These are phyloP conservation scores for Proterorhinus semilunaris DNA, from an alignment of 2,113 vertebrate genomes.

Conservation along the genomic window DNA sequence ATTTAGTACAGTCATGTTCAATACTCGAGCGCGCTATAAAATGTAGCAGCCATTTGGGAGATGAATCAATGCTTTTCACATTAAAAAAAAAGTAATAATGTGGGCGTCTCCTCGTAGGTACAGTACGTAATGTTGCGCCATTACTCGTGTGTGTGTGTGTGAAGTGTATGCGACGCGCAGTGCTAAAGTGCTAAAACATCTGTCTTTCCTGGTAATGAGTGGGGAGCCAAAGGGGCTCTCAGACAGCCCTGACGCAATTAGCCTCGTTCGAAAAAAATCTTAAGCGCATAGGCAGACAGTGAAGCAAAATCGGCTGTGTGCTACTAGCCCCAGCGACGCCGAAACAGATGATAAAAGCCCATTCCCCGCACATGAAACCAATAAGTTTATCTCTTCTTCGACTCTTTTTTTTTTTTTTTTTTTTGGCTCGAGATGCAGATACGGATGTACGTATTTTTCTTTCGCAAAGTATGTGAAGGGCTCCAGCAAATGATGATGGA, in stretches of 20 bases:
- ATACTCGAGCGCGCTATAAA: constrained; percentile 49
- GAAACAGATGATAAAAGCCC: constrained; percentile 34
- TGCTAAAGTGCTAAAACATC: constrained; percentile 64
- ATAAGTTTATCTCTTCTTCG: constrained; percentile 34
- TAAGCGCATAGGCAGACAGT: neutral
- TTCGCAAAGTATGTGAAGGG: neutral
- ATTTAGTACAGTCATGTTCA: constrained; percentile 57
- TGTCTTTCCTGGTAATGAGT: constrained; percentile 69
- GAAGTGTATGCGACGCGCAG: constrained; percentile 17
- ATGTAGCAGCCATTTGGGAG: constrained; percentile 48
- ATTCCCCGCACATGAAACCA: constrained; percentile 43
- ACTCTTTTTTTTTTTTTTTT: neutral
- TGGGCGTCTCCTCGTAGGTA: constrained; percentile 53
- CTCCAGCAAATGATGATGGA: neutral
- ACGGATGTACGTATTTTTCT: neutral
- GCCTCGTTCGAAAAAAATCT: constrained; percentile 36
- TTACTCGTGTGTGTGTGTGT: constrained; percentile 28
- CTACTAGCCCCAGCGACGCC: constrained; percentile 25
- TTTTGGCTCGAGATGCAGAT: constrained; percentile 7
- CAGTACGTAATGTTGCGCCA: constrained; percentile 32
- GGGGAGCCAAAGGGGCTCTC: constrained; percentile 49
- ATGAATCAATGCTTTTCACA: constrained; percentile 64
- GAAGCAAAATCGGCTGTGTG: constrained; percentile 51
- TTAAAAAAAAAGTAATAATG: constrained; percentile 60
- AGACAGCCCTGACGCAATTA: constrained; percentile 60